These are phyloP conservation scores for Limnephilus marmoratus DNA, from an alignment of 2,888 invertebrate genomes.

Conservation along the genomic window DNA sequence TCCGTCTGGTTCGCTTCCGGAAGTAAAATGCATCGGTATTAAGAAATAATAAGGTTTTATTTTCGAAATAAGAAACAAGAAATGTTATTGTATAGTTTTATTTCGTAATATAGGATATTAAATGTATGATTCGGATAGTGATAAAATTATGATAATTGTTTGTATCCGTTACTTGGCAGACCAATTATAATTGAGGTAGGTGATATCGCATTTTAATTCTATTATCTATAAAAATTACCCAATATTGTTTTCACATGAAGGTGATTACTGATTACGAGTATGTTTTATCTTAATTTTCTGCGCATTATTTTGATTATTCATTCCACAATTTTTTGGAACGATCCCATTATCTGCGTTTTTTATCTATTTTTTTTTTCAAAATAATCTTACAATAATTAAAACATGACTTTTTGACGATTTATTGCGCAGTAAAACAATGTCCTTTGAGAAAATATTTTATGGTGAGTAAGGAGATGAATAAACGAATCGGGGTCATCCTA, in stretches of 20 bases:
- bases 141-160: background rate
- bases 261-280: no score
- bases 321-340: background rate
- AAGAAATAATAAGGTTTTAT: background rate
- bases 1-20: background rate
- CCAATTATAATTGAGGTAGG: background rate
- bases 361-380: background rate
- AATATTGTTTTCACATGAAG: background rate
- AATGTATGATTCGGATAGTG: background rate
- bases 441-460: background rate
- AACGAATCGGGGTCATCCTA: background rate
- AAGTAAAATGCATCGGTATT: background rate
- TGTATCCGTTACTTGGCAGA: background rate
- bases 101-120: background rate
- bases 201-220: background rate
- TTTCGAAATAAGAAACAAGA: background rate
- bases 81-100: background rate
- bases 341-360: background rate
- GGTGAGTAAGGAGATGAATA: background rate
- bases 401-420: background rate
- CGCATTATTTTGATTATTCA: background rate
- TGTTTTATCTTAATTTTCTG: background rate
- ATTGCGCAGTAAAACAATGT: background rate
- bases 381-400: background rate
- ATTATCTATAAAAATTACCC: background rate